Base-by-base conservation (phyloP, 1,140 invertebrate species). In the Medauroidea extradentata region DNA sequence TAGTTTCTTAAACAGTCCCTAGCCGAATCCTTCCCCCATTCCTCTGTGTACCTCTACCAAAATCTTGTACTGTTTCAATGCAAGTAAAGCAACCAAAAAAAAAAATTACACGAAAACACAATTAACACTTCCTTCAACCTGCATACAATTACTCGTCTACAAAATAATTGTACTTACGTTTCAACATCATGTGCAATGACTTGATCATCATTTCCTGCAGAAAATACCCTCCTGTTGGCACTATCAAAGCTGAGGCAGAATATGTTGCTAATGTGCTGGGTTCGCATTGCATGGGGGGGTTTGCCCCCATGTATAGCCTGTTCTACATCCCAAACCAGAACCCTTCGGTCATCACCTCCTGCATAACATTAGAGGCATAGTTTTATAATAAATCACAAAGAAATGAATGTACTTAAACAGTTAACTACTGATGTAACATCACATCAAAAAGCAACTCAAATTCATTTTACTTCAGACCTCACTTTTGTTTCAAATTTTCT, bases 131-230 rank as follows among this genome's bases (percentile, higher is more conserved):
- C 24, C 11, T n/a, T n/a, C n/a, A n/a, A n/a, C n/a, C n/a, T n/a
- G n/a, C n/a, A n/a, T n/a, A n/a, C 60, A 14, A 55, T 59, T 58
- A 48, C 14, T 38, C 41, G 43, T 23, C 46, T 46, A 23, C 23
- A n/a, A 27, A 25, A 1, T 52, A 25, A 53, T 14, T 53, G 24
- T 59, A 73, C 81, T 83, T 82, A 92, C 88, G 87, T 91, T 71
- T 72, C 67, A 52, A 87, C 74, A 76, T 94, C 89, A 73, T 94
- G 92, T n/a, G 91, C 83, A 57, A 93, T 88, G 42, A 96, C 92
- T 78, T 93, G 86, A 71, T 95, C 91, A 80, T 97, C 94, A 78
- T 96, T 96, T 50, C 93, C 94, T 57, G 91, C 94, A 29, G 94
- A 97, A 73, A 93, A 93, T 65, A 96, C 84, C 72, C 86, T 89